Percentiles rank a stretch among this genome's conserved stretches.
Evolutionary conservation across 2,797 vertebrate genomes (phyloP).

Genomic region (Australoheros facetus): DNA sequence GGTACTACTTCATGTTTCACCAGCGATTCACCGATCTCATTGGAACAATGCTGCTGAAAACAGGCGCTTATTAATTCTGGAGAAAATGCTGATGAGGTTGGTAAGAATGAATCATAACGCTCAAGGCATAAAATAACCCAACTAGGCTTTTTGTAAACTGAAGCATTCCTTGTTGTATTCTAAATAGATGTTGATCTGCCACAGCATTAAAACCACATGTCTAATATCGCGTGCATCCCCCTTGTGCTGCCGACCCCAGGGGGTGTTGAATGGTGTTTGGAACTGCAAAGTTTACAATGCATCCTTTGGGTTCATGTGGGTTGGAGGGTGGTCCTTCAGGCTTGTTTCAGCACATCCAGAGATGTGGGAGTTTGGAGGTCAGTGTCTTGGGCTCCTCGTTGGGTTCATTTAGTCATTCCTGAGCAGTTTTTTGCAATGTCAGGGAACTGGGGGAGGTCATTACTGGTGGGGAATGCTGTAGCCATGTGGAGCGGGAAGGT

Average conservation of each 20-base stretch:
- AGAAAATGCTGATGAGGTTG: not conserved
- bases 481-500: not conserved
- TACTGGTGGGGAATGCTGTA: not conserved
- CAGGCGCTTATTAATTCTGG: not conserved
- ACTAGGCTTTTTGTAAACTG: not conserved
- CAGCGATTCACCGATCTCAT: fast-evolving
- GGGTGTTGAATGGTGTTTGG: not conserved
- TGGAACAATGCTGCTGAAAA: not conserved
- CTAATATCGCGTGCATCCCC: not conserved
- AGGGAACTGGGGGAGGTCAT: not conserved
- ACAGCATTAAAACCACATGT: not conserved
- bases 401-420: not conserved
- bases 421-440: not conserved
- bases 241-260: not conserved
- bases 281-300: not conserved
- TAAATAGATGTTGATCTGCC: not conserved
- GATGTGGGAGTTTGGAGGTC: not conserved
- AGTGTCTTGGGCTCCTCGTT: not conserved
- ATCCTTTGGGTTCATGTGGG: not conserved
- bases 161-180: not conserved
- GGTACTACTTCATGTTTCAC: not conserved
- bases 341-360: not conserved
- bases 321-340: not conserved
- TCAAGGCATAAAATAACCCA: not conserved
- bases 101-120: not conserved